Evolutionary conservation across 1,140 invertebrate genomes (phyloP).

Genomic region (Stegodyphus mimosarum): DNA sequence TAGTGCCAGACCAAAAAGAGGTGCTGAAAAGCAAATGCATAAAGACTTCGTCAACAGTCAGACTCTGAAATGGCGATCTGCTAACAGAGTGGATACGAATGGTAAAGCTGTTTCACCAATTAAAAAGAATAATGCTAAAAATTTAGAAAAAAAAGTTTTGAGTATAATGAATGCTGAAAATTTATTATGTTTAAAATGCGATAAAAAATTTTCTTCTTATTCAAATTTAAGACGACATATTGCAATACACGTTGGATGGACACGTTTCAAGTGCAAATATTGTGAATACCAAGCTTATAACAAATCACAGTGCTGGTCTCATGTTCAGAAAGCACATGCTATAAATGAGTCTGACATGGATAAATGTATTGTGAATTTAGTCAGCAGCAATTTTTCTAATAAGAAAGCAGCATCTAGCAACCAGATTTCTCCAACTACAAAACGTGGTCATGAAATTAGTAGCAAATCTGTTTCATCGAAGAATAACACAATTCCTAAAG

Average conservation of each 20-base stretch:
- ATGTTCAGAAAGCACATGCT: constrained; percentile 65
- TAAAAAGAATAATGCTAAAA: constrained; percentile 30
- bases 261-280: constrained; percentile 68
- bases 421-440: not conserved
- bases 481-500: constrained; percentile 20
- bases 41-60: constrained; percentile 62
- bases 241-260: constrained; percentile 69
- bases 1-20: constrained; percentile 57
- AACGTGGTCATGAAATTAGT: not conserved
- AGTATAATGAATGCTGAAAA: constrained; percentile 65
- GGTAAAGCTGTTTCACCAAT: not conserved
- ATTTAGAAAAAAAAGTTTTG: constrained; percentile 61
- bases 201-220: constrained; percentile 65
- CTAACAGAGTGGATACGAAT: constrained; percentile 32
- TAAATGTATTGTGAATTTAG: constrained; percentile 31
- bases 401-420: not conserved
- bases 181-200: constrained; percentile 67
- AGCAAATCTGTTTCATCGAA: constrained; percentile 1
- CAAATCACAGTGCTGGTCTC: constrained; percentile 66
- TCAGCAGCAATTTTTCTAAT: not conserved
- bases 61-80: constrained; percentile 53
- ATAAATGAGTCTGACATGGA: constrained; percentile 21
- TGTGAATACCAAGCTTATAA: constrained; percentile 68
- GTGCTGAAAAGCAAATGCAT: constrained; percentile 63
- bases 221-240: constrained; percentile 69